These are phyloP conservation scores for Drosophila multiciliata DNA, from an alignment of 2,888 invertebrate genomes.

Conservation along the genomic window DNA sequence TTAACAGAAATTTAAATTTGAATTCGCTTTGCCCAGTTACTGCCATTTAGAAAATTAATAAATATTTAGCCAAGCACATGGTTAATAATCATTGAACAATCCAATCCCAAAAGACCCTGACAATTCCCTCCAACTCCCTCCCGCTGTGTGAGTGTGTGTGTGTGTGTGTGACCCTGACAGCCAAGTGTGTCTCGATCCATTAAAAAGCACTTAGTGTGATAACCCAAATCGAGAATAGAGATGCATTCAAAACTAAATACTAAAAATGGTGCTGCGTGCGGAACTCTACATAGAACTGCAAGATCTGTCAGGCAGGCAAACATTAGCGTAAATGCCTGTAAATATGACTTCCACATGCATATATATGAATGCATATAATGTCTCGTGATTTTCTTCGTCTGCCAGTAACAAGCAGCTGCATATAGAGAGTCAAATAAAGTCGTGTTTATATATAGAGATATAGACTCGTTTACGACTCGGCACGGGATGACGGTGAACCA, in stretches of 20 bases:
- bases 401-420: constrained; percentile 10
- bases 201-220: constrained; percentile 70
- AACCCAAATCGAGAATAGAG: constrained; percentile 29
- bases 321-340: constrained; percentile 33
- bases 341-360: constrained; percentile 13
- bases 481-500: constrained; percentile 20
- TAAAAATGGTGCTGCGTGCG: constrained; percentile 56
- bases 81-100: constrained; percentile 21
- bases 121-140: constrained; percentile 8
- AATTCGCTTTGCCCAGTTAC: constrained; percentile 32
- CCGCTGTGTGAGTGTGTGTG: constrained; percentile 3
- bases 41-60: constrained; percentile 50
- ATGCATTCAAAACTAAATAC: constrained; percentile 53
- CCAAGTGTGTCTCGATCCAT: constrained; percentile 42
- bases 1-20: constrained; percentile 21
- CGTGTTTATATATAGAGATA: constrained; percentile 1
- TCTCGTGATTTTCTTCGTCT: constrained; percentile 53
- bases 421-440: constrained; percentile 6
- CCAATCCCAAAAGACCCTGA: constrained; percentile 9
- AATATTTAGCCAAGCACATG: constrained; percentile 47
- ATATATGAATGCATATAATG: constrained; percentile 35
- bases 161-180: constrained; percentile 5
- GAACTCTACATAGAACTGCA: constrained; percentile 9
- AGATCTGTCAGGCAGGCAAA: constrained; percentile 16
- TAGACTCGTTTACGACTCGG: constrained; percentile 1